phyloP scores from a whole-genome alignment of 2,113 vertebrate genomes.

The Sialia sialis region DNA sequence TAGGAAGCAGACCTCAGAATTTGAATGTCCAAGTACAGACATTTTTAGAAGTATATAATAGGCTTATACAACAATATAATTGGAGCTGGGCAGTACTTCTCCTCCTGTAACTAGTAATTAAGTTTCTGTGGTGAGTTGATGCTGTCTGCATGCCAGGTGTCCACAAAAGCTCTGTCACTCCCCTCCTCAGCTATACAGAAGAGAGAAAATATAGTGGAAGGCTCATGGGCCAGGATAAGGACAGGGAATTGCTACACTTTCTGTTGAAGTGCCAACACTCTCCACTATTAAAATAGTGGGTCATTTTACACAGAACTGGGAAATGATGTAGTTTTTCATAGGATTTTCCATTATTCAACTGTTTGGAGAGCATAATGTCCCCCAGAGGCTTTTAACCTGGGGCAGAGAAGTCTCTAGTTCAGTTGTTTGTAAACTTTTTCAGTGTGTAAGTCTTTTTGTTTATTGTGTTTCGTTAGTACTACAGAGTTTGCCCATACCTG shows the following conservation, averaged over 20 bases:
- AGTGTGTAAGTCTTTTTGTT: not conserved
- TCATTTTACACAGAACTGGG: not conserved
- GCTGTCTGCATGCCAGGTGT: not conserved
- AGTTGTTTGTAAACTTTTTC: not conserved
- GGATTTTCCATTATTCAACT: not conserved
- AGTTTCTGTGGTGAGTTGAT: not conserved
- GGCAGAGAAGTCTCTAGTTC: not conserved
- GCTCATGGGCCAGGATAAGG: not conserved
- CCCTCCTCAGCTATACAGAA: not conserved
- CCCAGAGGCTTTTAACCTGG: not conserved
- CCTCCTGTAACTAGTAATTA: not conserved
- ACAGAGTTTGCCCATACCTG: constrained; percentile 86
- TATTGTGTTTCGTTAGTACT: constrained; percentile 72
- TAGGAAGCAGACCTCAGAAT: not conserved
- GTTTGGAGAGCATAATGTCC: not conserved
- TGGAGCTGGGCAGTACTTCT: not conserved
- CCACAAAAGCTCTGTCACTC: not conserved
- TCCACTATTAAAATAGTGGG: not conserved
- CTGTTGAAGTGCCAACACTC: not conserved
- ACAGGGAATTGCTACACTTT: not conserved
- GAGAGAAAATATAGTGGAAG: not conserved
- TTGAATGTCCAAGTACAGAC: not conserved
- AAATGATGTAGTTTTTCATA: not conserved
- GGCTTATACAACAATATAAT: not conserved
- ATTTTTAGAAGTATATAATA: not conserved